Evolutionary conservation across 2,113 vertebrate genomes (phyloP).

Genomic region (Hippocampus barbouri): DNA sequence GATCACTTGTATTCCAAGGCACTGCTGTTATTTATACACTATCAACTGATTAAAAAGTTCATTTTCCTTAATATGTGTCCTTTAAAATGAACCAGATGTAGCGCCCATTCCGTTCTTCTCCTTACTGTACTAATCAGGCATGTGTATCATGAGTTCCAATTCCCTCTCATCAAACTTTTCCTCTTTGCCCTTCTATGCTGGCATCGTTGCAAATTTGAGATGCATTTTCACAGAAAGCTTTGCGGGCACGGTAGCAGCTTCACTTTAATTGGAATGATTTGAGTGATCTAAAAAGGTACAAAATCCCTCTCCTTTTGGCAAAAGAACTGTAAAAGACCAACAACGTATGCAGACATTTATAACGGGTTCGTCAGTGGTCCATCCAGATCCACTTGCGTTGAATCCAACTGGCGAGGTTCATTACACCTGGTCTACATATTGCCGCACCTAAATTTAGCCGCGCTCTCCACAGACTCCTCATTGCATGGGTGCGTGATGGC

Average conservation of each 20-base stretch:
- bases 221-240: neutral
- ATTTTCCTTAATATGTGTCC: too few relatives aligned
- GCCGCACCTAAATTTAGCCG: conserved; percentile 63
- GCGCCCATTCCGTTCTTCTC: neutral
- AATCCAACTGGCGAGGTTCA: conserved; percentile 40
- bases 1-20: too few relatives aligned
- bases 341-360: conserved; percentile 9
- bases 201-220: neutral
- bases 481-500: conserved; percentile 37
- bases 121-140: neutral
- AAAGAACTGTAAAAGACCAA: neutral
- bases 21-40: too few relatives aligned
- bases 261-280: neutral
- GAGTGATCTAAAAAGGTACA: neutral
- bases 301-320: conserved; percentile 6
- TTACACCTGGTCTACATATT: conserved; percentile 65
- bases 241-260: too few relatives aligned
- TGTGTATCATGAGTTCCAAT: neutral
- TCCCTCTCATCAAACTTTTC: neutral
- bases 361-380: conserved; percentile 14
- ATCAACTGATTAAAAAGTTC: too few relatives aligned
- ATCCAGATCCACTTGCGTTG: conserved; percentile 21
- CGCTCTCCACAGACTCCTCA: conserved; percentile 44
- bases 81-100: too few relatives aligned
- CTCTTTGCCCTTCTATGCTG: neutral